phyloP scores from a whole-genome alignment of 1,140 invertebrate species.

The Lordiphosa collinella region DNA sequence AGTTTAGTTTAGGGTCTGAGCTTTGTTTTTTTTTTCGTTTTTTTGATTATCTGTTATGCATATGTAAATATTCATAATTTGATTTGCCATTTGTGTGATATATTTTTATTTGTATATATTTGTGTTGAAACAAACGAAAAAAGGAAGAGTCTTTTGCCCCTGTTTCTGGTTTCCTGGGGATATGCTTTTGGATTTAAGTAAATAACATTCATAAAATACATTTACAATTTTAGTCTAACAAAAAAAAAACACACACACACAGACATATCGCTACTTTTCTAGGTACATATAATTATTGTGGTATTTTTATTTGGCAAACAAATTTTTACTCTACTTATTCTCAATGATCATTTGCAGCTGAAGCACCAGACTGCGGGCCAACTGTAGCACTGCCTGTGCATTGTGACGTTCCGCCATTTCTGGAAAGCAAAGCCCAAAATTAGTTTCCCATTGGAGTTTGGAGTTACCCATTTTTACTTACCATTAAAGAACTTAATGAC shows the following conservation, averaged over 20 bases:
- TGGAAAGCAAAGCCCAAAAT: constrained; percentile 82
- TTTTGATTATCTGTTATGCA: not conserved
- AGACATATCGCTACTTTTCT: constrained; percentile 27
- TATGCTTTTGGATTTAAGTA: constrained; percentile 19
- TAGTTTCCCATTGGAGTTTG: no score
- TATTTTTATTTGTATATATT: not conserved
- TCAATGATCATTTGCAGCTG: constrained; percentile 95
- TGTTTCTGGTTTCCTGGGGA: constrained; percentile 31
- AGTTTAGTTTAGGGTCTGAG: constrained; percentile 5
- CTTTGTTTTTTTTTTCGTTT: not conserved
- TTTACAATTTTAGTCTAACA: constrained; percentile 8
- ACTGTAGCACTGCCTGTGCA: constrained; percentile 88
- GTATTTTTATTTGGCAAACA: constrained; percentile 26
- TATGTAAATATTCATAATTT: not conserved
- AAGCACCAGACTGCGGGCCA: constrained; percentile 90
- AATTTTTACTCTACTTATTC: constrained; percentile 85
- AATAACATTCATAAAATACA: constrained; percentile 5
- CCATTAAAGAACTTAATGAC: constrained; percentile 99
- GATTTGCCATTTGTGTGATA: not conserved
- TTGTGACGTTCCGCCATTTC: constrained; percentile 98
- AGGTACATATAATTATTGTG: constrained; percentile 17
- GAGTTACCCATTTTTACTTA: no score
- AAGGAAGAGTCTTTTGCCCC: constrained; percentile 44
- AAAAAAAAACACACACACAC: constrained; percentile 34
- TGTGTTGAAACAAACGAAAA: constrained; percentile 3